A percentile compares a stretch with the other conserved stretches of the same genome.
These are phyloP conservation scores for Colistium nudipinnis DNA, from an alignment of 2,113 vertebrate species.

Conservation along the genomic window DNA sequence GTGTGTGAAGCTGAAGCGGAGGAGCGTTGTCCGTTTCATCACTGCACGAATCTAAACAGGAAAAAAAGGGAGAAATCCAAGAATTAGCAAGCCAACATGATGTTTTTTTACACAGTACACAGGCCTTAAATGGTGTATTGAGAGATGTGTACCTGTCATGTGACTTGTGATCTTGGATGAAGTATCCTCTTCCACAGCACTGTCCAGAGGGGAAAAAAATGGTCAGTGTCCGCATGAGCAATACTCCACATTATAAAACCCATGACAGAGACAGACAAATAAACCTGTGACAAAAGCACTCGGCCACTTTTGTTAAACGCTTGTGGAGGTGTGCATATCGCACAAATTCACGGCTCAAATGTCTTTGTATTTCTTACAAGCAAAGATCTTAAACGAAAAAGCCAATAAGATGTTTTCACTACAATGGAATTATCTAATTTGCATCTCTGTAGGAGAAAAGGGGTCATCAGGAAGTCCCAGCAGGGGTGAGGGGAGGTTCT, in stretches of 20 bases:
- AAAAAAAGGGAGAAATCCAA: neutral
- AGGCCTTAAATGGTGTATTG: neutral
- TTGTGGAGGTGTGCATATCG: neutral
- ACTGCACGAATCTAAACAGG: constrained; percentile 71
- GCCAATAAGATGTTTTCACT: constrained; percentile 13
- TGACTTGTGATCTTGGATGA: constrained; percentile 70
- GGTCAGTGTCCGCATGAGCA: neutral
- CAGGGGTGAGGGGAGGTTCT: constrained; percentile 34
- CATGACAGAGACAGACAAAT: neutral
- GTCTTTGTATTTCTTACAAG: constrained; percentile 1
- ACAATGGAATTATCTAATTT: constrained; percentile 35
- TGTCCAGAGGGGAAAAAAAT: constrained; percentile 37
- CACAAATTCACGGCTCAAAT: neutral
- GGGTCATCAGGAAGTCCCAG: constrained; percentile 37
- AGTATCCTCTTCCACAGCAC: constrained; percentile 62
- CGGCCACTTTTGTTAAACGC: too few species aligned
- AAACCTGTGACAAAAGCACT: neutral
- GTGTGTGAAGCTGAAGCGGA: constrained; percentile 80
- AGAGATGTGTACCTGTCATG: constrained; percentile 72
- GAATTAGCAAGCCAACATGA: neutral
- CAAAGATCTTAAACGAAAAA: constrained; percentile 10
- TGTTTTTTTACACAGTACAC: neutral
- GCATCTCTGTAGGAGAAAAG: constrained; percentile 41
- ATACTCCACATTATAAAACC: neutral
- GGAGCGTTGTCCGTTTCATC: constrained; percentile 77